Conservation (phyloP, 2,113 vertebrate genomes). For the Tyto alba region DNA sequence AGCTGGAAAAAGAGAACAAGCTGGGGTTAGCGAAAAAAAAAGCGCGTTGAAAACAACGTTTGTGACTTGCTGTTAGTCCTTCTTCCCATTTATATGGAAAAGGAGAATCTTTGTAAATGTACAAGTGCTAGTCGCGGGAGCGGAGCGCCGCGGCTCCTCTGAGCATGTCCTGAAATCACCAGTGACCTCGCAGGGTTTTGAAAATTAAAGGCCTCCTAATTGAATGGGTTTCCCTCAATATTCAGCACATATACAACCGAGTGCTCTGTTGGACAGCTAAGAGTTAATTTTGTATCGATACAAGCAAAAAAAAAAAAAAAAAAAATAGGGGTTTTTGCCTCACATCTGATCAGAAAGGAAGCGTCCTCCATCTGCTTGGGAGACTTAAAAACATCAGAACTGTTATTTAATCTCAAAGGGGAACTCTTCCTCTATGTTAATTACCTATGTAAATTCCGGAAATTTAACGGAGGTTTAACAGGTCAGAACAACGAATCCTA, state of each 20-base stretch:
- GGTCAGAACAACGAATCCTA: not conserved
- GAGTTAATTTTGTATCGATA: not conserved
- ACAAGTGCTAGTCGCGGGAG: too few species aligned
- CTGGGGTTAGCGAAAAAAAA: not conserved
- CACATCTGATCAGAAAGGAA: not conserved
- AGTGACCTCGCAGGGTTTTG: not conserved
- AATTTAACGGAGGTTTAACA: not conserved
- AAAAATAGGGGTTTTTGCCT: not conserved
- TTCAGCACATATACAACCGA: not conserved
- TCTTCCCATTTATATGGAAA: rapidly evolving
- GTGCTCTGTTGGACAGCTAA: not conserved
- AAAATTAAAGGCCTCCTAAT: not conserved
- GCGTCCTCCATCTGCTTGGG: not conserved
- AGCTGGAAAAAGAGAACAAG: not conserved
- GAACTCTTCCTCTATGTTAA: not conserved
- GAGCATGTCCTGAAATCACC: not conserved
- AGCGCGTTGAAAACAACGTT: not conserved
- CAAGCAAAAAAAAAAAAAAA: not conserved
- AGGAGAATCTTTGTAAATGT: not conserved
- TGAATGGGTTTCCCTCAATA: not conserved
- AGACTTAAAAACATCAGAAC: not conserved
- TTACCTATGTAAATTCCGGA: not conserved
- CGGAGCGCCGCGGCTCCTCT: too few species aligned
- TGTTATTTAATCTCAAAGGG: not conserved
- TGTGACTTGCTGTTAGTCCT: too few species aligned